These are phyloP conservation scores for Melanchra persicariae DNA, from an alignment of 2,888 invertebrate genomes.

Conservation along the genomic window DNA sequence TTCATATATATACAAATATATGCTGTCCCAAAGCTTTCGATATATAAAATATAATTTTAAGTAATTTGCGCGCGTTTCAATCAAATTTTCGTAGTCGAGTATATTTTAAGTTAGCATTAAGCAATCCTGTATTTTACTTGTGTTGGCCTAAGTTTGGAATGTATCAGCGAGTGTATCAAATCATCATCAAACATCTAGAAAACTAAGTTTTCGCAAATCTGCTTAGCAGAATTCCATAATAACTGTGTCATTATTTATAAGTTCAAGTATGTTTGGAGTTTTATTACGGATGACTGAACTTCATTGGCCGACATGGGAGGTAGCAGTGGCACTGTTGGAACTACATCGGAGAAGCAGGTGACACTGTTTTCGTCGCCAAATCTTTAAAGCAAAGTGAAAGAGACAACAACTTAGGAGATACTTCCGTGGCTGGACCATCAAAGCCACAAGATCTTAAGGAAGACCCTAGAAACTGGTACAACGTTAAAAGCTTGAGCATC, in stretches of 20 bases:
- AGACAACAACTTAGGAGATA: slow-evolving; percentile 8
- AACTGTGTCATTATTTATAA: no score
- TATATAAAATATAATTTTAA: slow-evolving; percentile 15
- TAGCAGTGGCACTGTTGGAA: not conserved
- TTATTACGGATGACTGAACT: slow-evolving; percentile 19
- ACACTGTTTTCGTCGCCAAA: not conserved
- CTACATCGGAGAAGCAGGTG: not conserved
- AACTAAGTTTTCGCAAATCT: slow-evolving; percentile 5
- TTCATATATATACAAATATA: slow-evolving; percentile 19
- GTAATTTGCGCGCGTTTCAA: slow-evolving; percentile 15
- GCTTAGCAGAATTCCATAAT: slow-evolving; percentile 10
- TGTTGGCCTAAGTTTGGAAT: slow-evolving; percentile 10
- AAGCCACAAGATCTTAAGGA: not conserved
- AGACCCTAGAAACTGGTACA: not conserved
- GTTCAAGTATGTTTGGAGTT: not conserved
- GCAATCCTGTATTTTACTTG: not conserved
- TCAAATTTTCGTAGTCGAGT: slow-evolving; percentile 33
- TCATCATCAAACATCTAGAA: not conserved
- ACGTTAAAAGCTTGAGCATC: not conserved
- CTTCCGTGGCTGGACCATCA: not conserved
- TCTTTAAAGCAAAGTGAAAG: slow-evolving; percentile 1
- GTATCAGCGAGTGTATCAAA: not conserved
- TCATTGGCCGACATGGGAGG: not conserved
- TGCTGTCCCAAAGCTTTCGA: slow-evolving; percentile 23
- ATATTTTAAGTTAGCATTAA: slow-evolving; percentile 33